Evolutionary conservation across 2,888 invertebrate species (phyloP).

Genomic region (Molanna angustata): DNA sequence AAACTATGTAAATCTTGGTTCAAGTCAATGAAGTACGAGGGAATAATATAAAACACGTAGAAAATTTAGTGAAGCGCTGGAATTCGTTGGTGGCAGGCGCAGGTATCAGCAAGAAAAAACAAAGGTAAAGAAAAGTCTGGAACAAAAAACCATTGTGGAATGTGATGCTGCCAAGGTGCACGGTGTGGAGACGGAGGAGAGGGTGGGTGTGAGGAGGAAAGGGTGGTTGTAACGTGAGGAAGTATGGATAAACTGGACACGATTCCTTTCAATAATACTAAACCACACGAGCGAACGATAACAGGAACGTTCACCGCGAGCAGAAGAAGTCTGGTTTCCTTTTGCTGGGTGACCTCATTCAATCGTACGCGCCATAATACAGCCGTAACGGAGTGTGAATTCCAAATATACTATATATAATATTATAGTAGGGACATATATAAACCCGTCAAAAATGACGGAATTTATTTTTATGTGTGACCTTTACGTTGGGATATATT

Average conservation of each 20-base stretch:
- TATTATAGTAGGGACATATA: no score
- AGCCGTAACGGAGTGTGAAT: neutral
- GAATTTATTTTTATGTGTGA: no score
- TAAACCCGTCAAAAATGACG: no score
- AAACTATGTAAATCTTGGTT: no score
- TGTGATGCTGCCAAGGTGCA: constrained; percentile 19
- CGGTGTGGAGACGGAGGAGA: constrained; percentile 5
- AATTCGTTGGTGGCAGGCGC: constrained; percentile 24
- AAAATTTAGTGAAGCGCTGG: constrained; percentile 12
- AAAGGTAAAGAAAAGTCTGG: constrained; percentile 30
- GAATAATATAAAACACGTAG: no score
- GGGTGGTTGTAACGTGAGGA: constrained; percentile 25
- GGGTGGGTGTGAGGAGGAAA: constrained; percentile 12
- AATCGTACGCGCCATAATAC: neutral
- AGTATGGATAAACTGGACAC: constrained; percentile 24
- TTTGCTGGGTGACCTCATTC: no score
- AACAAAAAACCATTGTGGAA: constrained; percentile 31
- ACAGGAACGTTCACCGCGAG: no score
- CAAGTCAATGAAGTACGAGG: no score
- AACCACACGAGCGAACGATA: no score
- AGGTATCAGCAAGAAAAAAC: constrained; percentile 31
- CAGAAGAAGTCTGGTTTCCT: no score
- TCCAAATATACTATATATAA: neutral
- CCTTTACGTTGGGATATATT: no score
- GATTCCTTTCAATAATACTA: no score